Conservation (phyloP, 1,140 invertebrate genomes). For the Phthorimaea operculella region DNA sequence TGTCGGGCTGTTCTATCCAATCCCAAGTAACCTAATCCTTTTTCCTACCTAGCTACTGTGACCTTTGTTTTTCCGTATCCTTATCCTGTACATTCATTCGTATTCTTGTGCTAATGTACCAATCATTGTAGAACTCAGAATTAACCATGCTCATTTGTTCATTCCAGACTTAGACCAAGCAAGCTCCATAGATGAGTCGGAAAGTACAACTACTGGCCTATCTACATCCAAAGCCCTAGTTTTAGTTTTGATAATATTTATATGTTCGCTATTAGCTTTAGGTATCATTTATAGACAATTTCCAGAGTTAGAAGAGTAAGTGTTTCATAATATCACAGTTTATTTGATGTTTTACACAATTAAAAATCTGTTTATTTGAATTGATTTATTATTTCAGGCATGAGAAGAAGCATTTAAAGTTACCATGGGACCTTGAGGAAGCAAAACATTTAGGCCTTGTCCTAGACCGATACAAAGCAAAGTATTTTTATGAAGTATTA, state of each 20-base stretch:
- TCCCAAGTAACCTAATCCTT: slow-evolving; percentile 36
- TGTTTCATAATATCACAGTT: slow-evolving; percentile 23
- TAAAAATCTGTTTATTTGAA: not conserved
- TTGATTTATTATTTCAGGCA: slow-evolving; percentile 74
- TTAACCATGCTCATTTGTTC: not conserved
- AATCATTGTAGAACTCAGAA: too few relatives aligned
- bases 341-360: slow-evolving; percentile 12
- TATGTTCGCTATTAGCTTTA: slow-evolving; percentile 71
- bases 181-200: too few relatives aligned
- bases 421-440: slow-evolving; percentile 95
- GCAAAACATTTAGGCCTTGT: slow-evolving; percentile 94
- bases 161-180: not conserved
- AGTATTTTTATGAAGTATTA: slow-evolving; percentile 94
- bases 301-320: slow-evolving; percentile 86
- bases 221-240: slow-evolving; percentile 70
- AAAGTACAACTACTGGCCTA: slow-evolving; percentile 23
- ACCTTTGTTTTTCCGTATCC: not conserved
- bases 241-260: slow-evolving; percentile 73
- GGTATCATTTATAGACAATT: slow-evolving; percentile 80
- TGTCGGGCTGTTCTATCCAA: slow-evolving; percentile 34
- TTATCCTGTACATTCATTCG: not conserved
- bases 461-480: slow-evolving; percentile 92
- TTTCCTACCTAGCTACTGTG: slow-evolving; percentile 11
- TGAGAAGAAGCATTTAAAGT: slow-evolving; percentile 89
- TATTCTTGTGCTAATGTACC: not conserved